Percentiles rank a stretch among this genome's conserved stretches.
These are phyloP conservation scores for Drosophila ironensis DNA, from an alignment of 1,140 invertebrate genomes.

Conservation along the genomic window DNA sequence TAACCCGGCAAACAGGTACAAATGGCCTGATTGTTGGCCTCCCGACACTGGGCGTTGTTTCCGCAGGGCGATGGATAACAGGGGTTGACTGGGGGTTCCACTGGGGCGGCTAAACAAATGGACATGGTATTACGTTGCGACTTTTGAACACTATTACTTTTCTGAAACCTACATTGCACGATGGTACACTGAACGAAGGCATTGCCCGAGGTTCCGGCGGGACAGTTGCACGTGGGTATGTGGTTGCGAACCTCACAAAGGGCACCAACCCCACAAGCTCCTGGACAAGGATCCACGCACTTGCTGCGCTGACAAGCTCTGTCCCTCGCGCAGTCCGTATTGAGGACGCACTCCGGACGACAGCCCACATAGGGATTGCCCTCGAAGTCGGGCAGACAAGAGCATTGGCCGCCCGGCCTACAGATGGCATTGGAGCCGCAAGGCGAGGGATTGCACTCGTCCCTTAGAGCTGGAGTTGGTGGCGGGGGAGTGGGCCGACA, in stretches of 20 bases:
- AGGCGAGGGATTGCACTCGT: conserved; percentile 86
- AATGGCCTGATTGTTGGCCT: conserved; percentile 84
- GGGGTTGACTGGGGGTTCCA: conserved; percentile 81
- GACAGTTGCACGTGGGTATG: conserved; percentile 88
- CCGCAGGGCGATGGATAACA: conserved; percentile 91
- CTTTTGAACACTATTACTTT: conserved; percentile 52
- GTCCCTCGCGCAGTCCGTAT: conserved; percentile 89
- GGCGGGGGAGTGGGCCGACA: conserved; percentile 83
- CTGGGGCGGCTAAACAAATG: conserved; percentile 41
- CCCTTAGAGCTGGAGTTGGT: conserved; percentile 53
- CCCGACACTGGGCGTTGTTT: conserved; percentile 85
- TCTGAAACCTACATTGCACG: conserved; percentile 83
- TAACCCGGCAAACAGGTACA: conserved; percentile 86
- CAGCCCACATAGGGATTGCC: conserved; percentile 88
- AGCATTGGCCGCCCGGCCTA: conserved; percentile 81
- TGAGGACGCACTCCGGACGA: conserved; percentile 91
- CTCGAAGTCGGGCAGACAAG: conserved; percentile 87
- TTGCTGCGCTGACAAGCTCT: conserved; percentile 87
- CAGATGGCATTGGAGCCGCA: conserved; percentile 88
- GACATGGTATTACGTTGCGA: not conserved
- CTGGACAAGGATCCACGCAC: conserved; percentile 89
- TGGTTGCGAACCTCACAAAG: conserved; percentile 88
- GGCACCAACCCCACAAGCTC: conserved; percentile 88
- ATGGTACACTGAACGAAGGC: conserved; percentile 85
- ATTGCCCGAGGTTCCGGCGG: conserved; percentile 86